Evolutionary conservation across 30 jellyfish, hydroid and myxozoan genomes (phyloP).

Genomic region (Chrysaora quinquecirrha): DNA sequence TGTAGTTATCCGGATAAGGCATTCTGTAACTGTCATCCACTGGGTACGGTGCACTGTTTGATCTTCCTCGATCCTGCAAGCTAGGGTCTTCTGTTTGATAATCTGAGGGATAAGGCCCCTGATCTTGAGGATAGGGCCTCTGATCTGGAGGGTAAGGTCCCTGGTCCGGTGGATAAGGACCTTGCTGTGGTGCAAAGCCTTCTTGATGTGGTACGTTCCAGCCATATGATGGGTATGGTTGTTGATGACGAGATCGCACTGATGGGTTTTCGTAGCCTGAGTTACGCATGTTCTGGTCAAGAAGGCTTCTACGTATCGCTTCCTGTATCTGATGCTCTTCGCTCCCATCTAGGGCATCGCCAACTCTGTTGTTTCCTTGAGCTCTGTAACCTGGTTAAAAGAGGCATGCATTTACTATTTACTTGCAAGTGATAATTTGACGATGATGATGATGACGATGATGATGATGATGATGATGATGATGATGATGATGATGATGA

Average conservation of each 20-base stretch:
- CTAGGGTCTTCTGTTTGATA: background rate
- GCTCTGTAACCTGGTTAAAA: background rate
- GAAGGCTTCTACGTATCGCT: conserved; percentile 76
- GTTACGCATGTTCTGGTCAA: conserved; percentile 15
- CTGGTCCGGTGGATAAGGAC: background rate
- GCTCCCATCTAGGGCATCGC: background rate
- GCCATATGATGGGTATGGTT: conserved; percentile 35
- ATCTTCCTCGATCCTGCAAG: background rate
- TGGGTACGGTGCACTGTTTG: background rate
- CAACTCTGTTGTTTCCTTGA: background rate
- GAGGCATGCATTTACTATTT: too few species aligned
- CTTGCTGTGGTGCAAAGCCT: conserved; percentile 4
- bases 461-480: too few species aligned
- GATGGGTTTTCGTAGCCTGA: background rate
- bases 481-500: too few species aligned
- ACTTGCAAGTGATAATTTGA: too few species aligned
- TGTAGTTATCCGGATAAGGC: conserved; percentile 12
- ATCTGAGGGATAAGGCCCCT: background rate
- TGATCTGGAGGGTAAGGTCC: background rate
- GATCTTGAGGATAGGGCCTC: background rate
- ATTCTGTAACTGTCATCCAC: background rate
- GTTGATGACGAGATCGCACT: background rate
- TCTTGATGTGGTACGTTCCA: conserved; percentile 49
- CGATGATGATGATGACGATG: too few species aligned
- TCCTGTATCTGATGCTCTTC: conserved; percentile 63